A percentile compares a stretch with the other conserved stretches of the same genome.
Evolutionary conservation across 92 coral and sea anemone species (phyloP).

Genomic region (Isaurus tuberculatus): DNA sequence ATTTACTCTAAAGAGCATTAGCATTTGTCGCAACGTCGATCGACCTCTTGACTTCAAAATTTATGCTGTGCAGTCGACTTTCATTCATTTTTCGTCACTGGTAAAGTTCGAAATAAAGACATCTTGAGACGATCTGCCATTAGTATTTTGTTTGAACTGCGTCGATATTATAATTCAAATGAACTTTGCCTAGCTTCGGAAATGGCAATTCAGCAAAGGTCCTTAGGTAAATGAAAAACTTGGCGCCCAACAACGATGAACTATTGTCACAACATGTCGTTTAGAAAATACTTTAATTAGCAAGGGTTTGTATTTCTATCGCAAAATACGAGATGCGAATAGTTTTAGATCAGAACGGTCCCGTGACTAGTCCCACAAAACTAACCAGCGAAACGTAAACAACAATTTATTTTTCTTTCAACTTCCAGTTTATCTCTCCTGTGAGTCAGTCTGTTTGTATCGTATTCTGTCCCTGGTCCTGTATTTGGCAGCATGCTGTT

Average conservation of each 20-base stretch:
- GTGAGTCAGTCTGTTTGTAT: slow-evolving; percentile 53
- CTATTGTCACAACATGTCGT: slow-evolving; percentile 23
- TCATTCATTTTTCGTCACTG: slow-evolving; percentile 16
- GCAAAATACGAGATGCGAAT: slow-evolving; percentile 24
- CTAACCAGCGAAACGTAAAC: slow-evolving; percentile 31
- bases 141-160: slow-evolving; percentile 30
- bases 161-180: slow-evolving; percentile 16
- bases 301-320: slow-evolving; percentile 26
- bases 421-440: slow-evolving; percentile 47
- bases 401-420: slow-evolving; percentile 14
- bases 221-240: slow-evolving; percentile 22
- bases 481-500: slow-evolving; percentile 55
- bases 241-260: slow-evolving; percentile 12
- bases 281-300: slow-evolving; percentile 23
- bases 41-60: slow-evolving; percentile 25
- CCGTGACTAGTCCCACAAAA: slow-evolving; percentile 21
- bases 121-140: slow-evolving; percentile 22
- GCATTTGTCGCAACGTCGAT: slow-evolving; percentile 23
- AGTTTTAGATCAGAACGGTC: slow-evolving; percentile 36
- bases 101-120: neutral
- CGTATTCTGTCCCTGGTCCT: slow-evolving; percentile 46
- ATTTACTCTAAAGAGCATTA: slow-evolving; percentile 3
- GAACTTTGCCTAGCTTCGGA: slow-evolving; percentile 36
- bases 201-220: slow-evolving; percentile 35
- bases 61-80: slow-evolving; percentile 30